Conservation (phyloP, 2,888 invertebrate genomes). For the Nineta flava region DNA sequence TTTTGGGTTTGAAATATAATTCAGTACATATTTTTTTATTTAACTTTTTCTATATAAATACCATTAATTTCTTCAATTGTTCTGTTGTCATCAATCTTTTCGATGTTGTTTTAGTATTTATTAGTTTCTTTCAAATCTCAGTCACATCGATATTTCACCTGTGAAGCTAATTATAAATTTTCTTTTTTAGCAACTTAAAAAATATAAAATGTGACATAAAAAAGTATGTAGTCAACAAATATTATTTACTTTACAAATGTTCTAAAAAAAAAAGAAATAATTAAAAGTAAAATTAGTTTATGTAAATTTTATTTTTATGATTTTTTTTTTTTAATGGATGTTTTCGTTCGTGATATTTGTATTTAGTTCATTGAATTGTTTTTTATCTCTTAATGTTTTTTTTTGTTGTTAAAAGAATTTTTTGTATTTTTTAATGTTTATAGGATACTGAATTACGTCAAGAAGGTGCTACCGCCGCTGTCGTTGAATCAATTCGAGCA, state of each 20-base stretch:
- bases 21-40: too few species aligned
- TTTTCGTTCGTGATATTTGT: too few species aligned
- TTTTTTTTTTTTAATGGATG: constrained; percentile 1
- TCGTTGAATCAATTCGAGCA: constrained; percentile 67
- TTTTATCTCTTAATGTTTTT: neutral
- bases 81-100: too few species aligned
- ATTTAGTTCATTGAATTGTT: neutral
- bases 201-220: too few species aligned
- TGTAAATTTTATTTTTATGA: neutral
- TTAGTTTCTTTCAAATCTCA: too few species aligned
- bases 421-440: constrained; percentile 10
- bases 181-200: too few species aligned
- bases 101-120: too few species aligned
- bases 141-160: too few species aligned
- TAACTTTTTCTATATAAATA: too few species aligned
- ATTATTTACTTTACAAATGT: neutral
- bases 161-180: too few species aligned
- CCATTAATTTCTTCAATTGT: too few species aligned
- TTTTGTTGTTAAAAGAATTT: neutral
- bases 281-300: neutral
- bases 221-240: neutral
- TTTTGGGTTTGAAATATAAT: too few species aligned
- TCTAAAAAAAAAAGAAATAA: neutral
- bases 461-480: constrained; percentile 62
- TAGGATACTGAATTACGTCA: constrained; percentile 46